Evolutionary conservation across 2,113 vertebrate genomes (phyloP).

Genomic region (Dipodomys merriami): DNA sequence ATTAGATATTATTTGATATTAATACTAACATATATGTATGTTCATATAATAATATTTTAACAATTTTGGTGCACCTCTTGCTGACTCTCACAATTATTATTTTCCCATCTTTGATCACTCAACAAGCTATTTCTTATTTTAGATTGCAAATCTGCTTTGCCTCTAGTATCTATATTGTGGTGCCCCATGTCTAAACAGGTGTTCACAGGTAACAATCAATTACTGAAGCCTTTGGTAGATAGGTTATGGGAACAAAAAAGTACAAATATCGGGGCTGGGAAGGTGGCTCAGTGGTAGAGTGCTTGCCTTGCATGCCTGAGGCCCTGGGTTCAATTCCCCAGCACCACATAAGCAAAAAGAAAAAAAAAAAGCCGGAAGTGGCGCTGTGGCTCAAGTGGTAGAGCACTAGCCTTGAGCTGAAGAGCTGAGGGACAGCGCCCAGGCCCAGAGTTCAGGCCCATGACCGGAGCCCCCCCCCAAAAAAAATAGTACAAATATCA

Average conservation of each 20-base stretch:
- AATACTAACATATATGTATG: background rate
- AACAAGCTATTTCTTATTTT: background rate
- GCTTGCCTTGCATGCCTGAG: too few relatives aligned
- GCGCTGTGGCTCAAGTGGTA: too few relatives aligned
- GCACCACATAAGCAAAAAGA: too few relatives aligned
- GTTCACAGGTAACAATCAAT: background rate
- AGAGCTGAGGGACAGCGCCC: too few relatives aligned
- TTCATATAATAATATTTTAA: background rate
- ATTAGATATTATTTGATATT: too few relatives aligned
- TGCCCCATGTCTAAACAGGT: background rate
- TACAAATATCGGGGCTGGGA: background rate
- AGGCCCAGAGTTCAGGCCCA: too few relatives aligned
- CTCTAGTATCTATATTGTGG: background rate
- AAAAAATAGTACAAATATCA: too few relatives aligned
- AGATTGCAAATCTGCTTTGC: background rate
- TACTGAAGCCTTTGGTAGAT: background rate
- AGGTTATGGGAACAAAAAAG: background rate
- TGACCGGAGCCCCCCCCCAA: too few relatives aligned
- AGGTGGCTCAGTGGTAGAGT: too few relatives aligned
- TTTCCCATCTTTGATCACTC: background rate
- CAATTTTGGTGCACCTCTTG: background rate
- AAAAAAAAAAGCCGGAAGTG: too few relatives aligned
- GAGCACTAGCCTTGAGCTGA: too few relatives aligned
- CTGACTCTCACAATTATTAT: background rate
- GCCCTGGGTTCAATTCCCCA: too few relatives aligned